Evolutionary conservation across 1,140 invertebrate genomes (phyloP).

Genomic region (Plodia interpunctella): DNA sequence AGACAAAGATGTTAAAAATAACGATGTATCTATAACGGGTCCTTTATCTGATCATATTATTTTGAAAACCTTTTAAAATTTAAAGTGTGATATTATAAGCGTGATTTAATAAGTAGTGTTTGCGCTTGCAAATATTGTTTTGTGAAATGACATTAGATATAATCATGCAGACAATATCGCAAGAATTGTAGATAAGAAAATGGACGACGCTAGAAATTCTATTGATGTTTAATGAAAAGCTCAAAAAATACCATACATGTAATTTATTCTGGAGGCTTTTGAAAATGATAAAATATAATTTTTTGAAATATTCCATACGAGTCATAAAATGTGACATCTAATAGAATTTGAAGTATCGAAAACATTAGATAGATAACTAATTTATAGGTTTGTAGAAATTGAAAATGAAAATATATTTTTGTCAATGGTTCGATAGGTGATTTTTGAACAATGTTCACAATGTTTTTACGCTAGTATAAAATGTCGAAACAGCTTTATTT

Average conservation of each 20-base stretch:
- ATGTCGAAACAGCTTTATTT: slow-evolving; percentile 6
- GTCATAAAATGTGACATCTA: not conserved
- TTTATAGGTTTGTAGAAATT: slow-evolving; percentile 50
- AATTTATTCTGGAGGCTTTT: no score
- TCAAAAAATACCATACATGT: no score
- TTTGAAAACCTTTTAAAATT: slow-evolving; percentile 56
- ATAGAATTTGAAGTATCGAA: slow-evolving; percentile 33
- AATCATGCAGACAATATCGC: slow-evolving; percentile 65
- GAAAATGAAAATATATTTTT: slow-evolving; percentile 66
- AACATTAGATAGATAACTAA: slow-evolving; percentile 66
- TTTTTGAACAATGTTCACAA: slow-evolving; percentile 39
- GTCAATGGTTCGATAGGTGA: slow-evolving; percentile 32
- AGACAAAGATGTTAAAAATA: slow-evolving; percentile 46
- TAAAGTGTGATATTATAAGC: slow-evolving; percentile 28
- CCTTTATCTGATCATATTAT: slow-evolving; percentile 58
- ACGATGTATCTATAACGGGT: slow-evolving; percentile 43
- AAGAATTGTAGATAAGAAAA: slow-evolving; percentile 37
- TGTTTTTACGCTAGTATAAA: slow-evolving; percentile 45
- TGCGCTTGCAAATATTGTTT: slow-evolving; percentile 15
- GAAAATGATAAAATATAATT: not conserved
- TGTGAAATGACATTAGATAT: slow-evolving; percentile 39
- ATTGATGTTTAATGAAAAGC: not conserved
- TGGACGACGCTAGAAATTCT: slow-evolving; percentile 6
- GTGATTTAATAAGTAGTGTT: slow-evolving; percentile 15
- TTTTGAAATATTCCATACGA: no score